Conservation (phyloP, 2,113 vertebrate genomes). For the Prolemur simus region DNA sequence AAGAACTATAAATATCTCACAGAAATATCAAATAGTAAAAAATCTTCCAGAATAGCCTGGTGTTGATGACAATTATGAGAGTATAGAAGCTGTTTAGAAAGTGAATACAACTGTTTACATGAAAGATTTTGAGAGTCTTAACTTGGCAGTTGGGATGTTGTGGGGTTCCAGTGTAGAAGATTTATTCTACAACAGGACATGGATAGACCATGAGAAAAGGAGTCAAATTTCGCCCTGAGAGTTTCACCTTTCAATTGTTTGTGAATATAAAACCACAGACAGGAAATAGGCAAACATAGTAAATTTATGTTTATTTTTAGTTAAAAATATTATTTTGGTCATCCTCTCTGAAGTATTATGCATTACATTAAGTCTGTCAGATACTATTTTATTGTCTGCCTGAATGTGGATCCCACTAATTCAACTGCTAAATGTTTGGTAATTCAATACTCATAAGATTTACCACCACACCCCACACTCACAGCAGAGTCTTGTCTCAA, state of each 20-base stretch:
- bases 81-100: not conserved
- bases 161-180: not conserved
- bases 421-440: not conserved
- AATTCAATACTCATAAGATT: not conserved
- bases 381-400: not conserved
- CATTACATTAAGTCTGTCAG: not conserved
- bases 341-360: not conserved
- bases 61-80: not conserved
- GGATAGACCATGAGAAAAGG: not conserved
- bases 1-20: not conserved
- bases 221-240: not conserved
- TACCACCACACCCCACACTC: accelerated
- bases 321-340: not conserved
- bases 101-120: not conserved
- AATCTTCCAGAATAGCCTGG: not conserved
- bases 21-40: not conserved
- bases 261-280: not conserved
- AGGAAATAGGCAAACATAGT: not conserved
- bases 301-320: not conserved
- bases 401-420: not conserved
- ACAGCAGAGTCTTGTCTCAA: not conserved
- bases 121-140: not conserved
- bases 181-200: not conserved
- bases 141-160: not conserved
- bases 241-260: not conserved